Base-by-base conservation (phyloP, 2,888 invertebrate species). In the Invenusta paracnida region DNA sequence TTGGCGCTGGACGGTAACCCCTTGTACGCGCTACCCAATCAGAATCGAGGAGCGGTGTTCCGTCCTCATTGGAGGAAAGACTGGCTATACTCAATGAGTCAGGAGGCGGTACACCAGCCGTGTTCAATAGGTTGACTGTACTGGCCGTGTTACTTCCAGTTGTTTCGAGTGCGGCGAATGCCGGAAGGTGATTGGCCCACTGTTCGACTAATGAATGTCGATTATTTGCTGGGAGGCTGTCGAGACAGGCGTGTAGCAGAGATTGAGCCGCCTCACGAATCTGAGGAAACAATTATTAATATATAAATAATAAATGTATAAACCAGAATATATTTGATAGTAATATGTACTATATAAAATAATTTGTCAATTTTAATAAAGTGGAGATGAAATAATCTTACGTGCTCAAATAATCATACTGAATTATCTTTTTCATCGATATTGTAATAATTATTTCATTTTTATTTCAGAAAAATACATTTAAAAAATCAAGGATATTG, bases 261-360 rank as follows among this genome's bases (percentile, higher is more conserved):
- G 98, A 97, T 90, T 99, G 99, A 0, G 98, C 96, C 0, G 98
- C 98, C 92, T 98, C 97, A 0, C 99, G 93, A 48, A 94, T 93
- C 93, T 94, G 87, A 25, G 79, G 83, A 84, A 85, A 66, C 86
- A 86, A 27, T 11, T 48, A n/a, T n/a, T n/a, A n/a, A n/a, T n/a
- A n/a, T n/a, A n/a, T n/a, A n/a, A n/a, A n/a, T n/a, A n/a, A n/a
- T n/a, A n/a, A n/a, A n/a, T n/a, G n/a, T n/a, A n/a, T n/a, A n/a
- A n/a, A n/a, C n/a, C n/a, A n/a, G n/a, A n/a, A n/a, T n/a, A n/a
- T n/a, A n/a, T n/a, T n/a, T n/a, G n/a, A n/a, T n/a, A n/a, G n/a
- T n/a, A n/a, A n/a, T n/a, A n/a, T n/a, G n/a, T n/a, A n/a, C n/a
- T n/a, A n/a, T n/a, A n/a, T n/a, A n/a, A n/a, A n/a, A n/a, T n/a